These are phyloP conservation scores for Drosophila elegans DNA, from an alignment of 1,140 invertebrate genomes.

Conservation along the genomic window DNA sequence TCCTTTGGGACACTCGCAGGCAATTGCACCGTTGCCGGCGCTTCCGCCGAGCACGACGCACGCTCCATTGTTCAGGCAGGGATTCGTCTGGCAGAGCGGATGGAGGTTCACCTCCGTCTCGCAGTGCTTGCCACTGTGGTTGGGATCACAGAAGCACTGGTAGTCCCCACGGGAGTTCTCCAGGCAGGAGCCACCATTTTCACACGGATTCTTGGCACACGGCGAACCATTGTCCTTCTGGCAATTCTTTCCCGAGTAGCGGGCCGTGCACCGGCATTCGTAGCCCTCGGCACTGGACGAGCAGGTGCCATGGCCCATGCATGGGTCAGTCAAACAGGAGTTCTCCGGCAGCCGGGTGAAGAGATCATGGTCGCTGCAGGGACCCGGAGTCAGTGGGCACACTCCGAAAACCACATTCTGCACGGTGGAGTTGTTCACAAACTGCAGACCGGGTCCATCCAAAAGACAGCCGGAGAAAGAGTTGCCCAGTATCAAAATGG, in stretches of 20 bases:
- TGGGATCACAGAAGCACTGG: constrained; percentile 89
- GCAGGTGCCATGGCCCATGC: constrained; percentile 92
- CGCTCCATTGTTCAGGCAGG: constrained; percentile 90
- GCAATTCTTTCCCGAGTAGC: constrained; percentile 94
- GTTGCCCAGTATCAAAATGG: constrained; percentile 90
- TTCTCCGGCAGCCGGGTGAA: constrained; percentile 87
- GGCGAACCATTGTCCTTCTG: constrained; percentile 91
- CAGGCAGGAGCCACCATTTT: constrained; percentile 90
- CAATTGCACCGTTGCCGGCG: constrained; percentile 87
- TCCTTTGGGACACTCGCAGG: constrained; percentile 88
- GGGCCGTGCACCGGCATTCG: constrained; percentile 91
- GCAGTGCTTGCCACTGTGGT: constrained; percentile 91
- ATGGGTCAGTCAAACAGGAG: constrained; percentile 91
- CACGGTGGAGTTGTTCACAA: constrained; percentile 88
- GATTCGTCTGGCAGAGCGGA: constrained; percentile 90
- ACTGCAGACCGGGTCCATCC: constrained; percentile 92
- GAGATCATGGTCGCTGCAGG: constrained; percentile 87
- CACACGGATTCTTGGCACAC: constrained; percentile 90
- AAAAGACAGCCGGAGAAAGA: constrained; percentile 93
- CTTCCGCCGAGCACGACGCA: constrained; percentile 87
- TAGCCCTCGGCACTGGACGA: constrained; percentile 90
- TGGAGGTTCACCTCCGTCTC: constrained; percentile 90
- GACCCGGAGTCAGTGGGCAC: constrained; percentile 89
- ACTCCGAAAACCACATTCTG: constrained; percentile 90
- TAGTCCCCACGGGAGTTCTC: constrained; percentile 91